Percentiles rank a stretch among this genome's conserved stretches.
Evolutionary conservation across 2,797 vertebrate genomes (phyloP).

Genomic region (Sternotherus odoratus): DNA sequence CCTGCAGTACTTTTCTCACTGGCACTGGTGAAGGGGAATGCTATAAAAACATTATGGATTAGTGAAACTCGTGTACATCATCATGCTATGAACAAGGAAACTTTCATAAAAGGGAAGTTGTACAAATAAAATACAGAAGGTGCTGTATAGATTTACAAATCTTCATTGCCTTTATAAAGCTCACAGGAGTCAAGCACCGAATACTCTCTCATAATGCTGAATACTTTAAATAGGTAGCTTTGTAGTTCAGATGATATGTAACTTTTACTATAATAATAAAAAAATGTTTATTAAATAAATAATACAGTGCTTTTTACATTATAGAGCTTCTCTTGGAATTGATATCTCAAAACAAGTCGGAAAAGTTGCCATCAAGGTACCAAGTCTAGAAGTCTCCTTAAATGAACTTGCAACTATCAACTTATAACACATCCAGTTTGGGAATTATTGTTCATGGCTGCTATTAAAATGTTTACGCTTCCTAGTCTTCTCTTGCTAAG

Average conservation of each 20-base stretch:
- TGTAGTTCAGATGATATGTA: fast-evolving
- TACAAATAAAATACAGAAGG: background rate
- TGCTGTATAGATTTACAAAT: background rate
- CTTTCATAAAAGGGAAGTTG: background rate
- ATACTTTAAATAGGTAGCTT: background rate
- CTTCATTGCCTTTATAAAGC: background rate
- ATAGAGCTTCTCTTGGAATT: conserved; percentile 90
- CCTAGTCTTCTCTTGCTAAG: background rate
- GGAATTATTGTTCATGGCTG: background rate
- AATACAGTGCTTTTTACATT: conserved; percentile 15
- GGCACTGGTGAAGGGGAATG: background rate
- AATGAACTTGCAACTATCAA: background rate
- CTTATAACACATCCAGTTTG: background rate
- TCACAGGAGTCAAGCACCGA: background rate
- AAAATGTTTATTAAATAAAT: background rate
- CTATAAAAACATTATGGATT: background rate
- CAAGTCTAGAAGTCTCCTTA: conserved; percentile 73
- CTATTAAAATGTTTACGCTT: background rate
- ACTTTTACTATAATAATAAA: background rate
- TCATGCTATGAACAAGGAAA: background rate
- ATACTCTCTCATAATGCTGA: background rate
- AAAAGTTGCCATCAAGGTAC: conserved; percentile 88
- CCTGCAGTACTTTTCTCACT: background rate
- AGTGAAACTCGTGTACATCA: background rate
- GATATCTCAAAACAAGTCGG: conserved; percentile 90